Percentiles rank a stretch among this genome's conserved stretches.
Conservation (phyloP, 2,113 vertebrate genomes). For the Spilogale gracilis region DNA sequence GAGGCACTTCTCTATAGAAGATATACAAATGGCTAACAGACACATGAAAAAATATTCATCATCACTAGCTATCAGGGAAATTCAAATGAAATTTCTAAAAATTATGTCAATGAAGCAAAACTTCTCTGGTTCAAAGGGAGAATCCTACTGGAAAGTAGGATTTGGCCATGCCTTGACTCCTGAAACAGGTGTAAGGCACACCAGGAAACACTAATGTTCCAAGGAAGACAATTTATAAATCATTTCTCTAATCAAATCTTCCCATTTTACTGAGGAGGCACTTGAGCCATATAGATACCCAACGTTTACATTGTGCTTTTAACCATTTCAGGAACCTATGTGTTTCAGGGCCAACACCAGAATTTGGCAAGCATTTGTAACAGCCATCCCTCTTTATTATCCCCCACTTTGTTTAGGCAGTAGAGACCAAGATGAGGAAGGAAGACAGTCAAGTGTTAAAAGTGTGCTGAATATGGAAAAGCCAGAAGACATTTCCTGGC, state of each 20-base stretch:
- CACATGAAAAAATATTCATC: no score
- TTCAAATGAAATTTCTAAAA: constrained; percentile 55
- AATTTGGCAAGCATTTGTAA: neutral
- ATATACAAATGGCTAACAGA: no score
- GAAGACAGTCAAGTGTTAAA: neutral
- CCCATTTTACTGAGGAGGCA: neutral
- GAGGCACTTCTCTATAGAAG: no score
- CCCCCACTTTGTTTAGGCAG: neutral
- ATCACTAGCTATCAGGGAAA: neutral
- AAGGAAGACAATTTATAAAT: neutral
- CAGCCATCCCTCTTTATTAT: neutral
- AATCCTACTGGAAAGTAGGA: neutral
- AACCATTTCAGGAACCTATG: neutral
- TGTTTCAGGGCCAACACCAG: neutral
- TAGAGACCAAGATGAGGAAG: neutral
- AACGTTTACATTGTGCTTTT: neutral
- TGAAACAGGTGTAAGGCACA: neutral
- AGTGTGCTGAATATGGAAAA: neutral
- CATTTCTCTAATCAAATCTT: neutral
- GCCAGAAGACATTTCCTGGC: neutral
- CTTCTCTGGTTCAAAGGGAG: neutral
- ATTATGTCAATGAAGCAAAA: neutral
- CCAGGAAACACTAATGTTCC: neutral
- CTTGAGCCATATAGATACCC: neutral
- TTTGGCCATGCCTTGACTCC: neutral